phyloP scores from a whole-genome alignment of 1,140 invertebrate genomes.

The Ceratina australensis region DNA sequence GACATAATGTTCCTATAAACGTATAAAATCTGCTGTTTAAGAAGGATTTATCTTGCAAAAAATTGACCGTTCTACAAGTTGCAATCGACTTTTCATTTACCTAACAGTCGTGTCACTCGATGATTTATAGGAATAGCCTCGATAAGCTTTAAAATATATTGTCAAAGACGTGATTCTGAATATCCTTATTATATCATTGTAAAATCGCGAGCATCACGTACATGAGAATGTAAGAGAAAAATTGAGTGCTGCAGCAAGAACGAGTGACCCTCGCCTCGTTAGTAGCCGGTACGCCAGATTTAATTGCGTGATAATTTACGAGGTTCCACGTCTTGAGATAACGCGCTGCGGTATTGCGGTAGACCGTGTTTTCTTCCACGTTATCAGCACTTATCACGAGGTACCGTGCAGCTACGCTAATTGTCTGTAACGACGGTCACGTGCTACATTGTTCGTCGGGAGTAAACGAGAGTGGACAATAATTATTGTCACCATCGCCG shows the following conservation, averaged over 20 bases:
- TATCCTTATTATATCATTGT: too few species aligned
- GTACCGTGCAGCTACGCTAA: conserved; percentile 20
- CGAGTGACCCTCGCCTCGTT: not conserved
- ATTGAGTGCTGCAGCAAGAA: not conserved
- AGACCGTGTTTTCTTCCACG: conserved; percentile 14
- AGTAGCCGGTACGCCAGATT: not conserved
- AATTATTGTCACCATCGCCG: conserved; percentile 26
- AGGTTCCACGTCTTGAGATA: not conserved
- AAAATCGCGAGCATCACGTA: too few species aligned
- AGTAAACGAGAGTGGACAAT: conserved; percentile 15
- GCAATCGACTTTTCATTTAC: too few species aligned
- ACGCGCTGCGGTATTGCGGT: not conserved
- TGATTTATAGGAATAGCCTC: too few species aligned
- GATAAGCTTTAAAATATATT: too few species aligned
- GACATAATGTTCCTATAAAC: too few species aligned
- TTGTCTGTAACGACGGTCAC: conserved; percentile 41
- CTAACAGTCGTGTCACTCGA: too few species aligned
- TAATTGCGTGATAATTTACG: not conserved
- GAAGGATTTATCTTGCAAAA: too few species aligned
- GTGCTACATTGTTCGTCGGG: conserved; percentile 23
- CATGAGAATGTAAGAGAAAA: too few species aligned
- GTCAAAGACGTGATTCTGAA: too few species aligned
- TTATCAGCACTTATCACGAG: conserved; percentile 33
- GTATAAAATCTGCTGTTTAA: too few species aligned
- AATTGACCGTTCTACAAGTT: too few species aligned